Evolutionary conservation across 2,888 invertebrate genomes (phyloP), one percentile per base, ranked within the genome.

Genomic region (Chydorus sphaericus): DNA sequence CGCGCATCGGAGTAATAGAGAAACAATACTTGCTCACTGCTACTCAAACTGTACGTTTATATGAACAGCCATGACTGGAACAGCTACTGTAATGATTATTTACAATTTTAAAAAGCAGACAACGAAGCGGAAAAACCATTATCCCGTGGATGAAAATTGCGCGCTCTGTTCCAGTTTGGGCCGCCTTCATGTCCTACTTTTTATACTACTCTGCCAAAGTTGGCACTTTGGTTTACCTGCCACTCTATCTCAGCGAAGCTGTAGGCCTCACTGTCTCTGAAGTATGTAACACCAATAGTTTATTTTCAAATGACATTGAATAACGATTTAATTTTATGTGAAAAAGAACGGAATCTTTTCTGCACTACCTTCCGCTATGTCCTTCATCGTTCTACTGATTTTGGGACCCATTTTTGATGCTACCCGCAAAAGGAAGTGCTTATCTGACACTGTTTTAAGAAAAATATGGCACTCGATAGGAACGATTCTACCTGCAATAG

Each of bases 131-230:
- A 5, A 11, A 11, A 23, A 1, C 4, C n/a, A n/a, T 59, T 28
- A 66, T 75, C 18, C 75, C 75, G 2, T 76, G 76, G 75, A 63
- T 61, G 28, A 63, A 66, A 14, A 68, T 77, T 55, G 53, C 72
- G 0, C 68, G 66, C n/a, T 76, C 77, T 1, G 59, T 66, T 4
- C 70, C 75, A 0, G 69, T 74, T 1, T 67, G 69, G 55, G 73
- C 73, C 1, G 72, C 74, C 57, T 65, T 72, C 30, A 64, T 74
- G 3, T 71, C 72, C 5, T 75, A 76, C 60, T 65, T 74, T 55
- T 73, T 71, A 54, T 71, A 72, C 37, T 73, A 71, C 58, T 63
- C 62, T n/a, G n/a, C n/a, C n/a, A n/a, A n/a, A n/a, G n/a, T n/a
- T n/a, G n/a, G n/a, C n/a, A n/a, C n/a, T n/a, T n/a, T n/a, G n/a